Evolutionary conservation across 1,140 invertebrate species (phyloP), one percentile per base, ranked within the genome.

Genomic region (Brachionus plicatilis): DNA sequence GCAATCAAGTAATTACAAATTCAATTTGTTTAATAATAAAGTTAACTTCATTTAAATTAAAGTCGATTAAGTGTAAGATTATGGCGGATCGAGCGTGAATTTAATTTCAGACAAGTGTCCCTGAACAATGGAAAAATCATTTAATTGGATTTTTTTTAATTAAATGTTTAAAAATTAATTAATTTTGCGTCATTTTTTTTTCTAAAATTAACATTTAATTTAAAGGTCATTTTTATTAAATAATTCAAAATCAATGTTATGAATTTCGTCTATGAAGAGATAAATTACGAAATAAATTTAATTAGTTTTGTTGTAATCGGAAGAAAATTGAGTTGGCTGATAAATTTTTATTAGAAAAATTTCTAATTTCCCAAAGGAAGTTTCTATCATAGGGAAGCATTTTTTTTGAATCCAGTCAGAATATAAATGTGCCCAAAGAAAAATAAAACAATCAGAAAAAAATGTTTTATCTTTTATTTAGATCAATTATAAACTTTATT

Each of bases 11-110:
- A 76, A 27, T 41, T 75, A 0, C 7, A 75, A 75, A 43, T 75
- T 5, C 70, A 17, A 45, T 43, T 45, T 24, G 14, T 20, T 37
- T 75, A n/a, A 43, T 9, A 75, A 43, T 17, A 43, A 17, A 17
- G 3, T 24, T 43, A 45, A 24, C 4, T 75, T 75, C 4, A 75
- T 5, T 76, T 50, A 20, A 47, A 20, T 12, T 76, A 9, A 27
- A 76, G 72, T 50, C 72, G 11, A 76, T 76, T n/a, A 76, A 76
- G 47, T 76, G 72, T 29, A 76, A 76, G 50, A 50, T 76, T 27
- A 50, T 76, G 72, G 41, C 45, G 43, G 72, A 76, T 72, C 68
- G 43, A 43, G 33, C 33, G 50, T 76, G 43, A 76, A 24, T n/a
- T 14, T 24, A 17, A 43, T 75, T 75, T n/a, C 33, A 41, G 27